Conservation (phyloP, 2,797 vertebrate genomes). For the Catharus ustulatus region DNA sequence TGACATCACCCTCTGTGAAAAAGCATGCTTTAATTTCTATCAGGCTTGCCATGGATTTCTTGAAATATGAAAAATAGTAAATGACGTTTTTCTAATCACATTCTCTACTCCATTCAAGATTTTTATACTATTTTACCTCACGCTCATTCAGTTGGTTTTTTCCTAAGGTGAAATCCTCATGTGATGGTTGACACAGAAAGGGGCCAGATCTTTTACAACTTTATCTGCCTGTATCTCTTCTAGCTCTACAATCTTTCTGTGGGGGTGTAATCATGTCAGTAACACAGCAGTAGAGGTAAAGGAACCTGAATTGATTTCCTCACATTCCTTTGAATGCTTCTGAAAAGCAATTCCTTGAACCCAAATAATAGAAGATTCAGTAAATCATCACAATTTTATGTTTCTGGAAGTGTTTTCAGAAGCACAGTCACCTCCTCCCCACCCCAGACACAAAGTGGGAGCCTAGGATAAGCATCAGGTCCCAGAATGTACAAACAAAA, state of each 20-base stretch:
- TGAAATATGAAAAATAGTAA: not conserved
- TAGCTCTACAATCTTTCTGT: not conserved
- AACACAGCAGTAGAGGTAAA: not conserved
- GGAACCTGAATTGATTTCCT: not conserved
- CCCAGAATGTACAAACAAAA: not conserved
- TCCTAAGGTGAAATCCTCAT: not conserved
- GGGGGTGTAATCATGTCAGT: not conserved
- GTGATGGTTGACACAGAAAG: not conserved
- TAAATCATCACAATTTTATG: not conserved
- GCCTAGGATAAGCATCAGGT: not conserved
- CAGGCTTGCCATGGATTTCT: not conserved
- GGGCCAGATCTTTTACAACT: not conserved
- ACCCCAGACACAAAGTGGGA: not conserved
- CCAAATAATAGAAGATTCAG: not conserved
- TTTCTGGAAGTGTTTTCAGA: not conserved
- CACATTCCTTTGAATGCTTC: not conserved
- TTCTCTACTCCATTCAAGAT: not conserved
- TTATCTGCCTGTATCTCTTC: not conserved
- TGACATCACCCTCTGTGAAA: not conserved
- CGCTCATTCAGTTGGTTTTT: fast-evolving
- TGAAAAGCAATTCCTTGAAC: not conserved
- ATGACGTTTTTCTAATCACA: not conserved
- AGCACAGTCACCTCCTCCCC: not conserved
- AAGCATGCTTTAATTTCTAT: not conserved
- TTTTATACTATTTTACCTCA: not conserved